phyloP scores from a whole-genome alignment of 2,113 vertebrate genomes.

The Silurus glanis region DNA sequence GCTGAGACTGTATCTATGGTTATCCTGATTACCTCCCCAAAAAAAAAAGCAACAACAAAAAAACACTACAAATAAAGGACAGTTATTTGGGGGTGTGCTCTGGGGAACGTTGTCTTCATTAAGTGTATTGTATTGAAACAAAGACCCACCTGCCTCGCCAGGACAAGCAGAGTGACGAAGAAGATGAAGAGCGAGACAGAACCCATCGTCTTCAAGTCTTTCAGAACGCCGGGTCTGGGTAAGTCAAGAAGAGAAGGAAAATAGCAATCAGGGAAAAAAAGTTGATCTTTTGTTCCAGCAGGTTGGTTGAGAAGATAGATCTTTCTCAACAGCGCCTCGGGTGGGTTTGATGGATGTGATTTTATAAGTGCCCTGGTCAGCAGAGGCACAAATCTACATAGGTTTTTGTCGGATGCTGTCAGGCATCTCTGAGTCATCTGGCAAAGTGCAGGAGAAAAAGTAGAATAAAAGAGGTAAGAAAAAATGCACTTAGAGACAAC shows the following conservation, averaged over 20 bases:
- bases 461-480: background rate
- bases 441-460: background rate
- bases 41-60: background rate
- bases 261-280: background rate
- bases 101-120: background rate
- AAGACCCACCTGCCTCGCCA: constrained; percentile 91
- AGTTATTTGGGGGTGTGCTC: background rate
- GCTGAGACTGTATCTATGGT: background rate
- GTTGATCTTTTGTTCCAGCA: constrained; percentile 15
- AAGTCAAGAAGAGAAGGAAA: constrained; percentile 38
- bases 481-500: background rate
- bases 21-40: background rate
- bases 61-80: background rate
- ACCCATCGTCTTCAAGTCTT: constrained; percentile 97
- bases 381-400: constrained; percentile 15
- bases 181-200: constrained; percentile 95
- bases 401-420: background rate
- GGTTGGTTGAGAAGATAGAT: background rate
- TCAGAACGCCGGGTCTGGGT: constrained; percentile 89
- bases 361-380: background rate
- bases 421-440: constrained; percentile 25
- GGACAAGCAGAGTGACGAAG: constrained; percentile 90
- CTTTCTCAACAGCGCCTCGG: constrained; percentile 19
- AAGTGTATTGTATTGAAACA: background rate
- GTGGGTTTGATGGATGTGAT: constrained; percentile 16